Evolutionary conservation across 1,140 invertebrate genomes (phyloP).

Genomic region (Brachionus paranguensis): DNA sequence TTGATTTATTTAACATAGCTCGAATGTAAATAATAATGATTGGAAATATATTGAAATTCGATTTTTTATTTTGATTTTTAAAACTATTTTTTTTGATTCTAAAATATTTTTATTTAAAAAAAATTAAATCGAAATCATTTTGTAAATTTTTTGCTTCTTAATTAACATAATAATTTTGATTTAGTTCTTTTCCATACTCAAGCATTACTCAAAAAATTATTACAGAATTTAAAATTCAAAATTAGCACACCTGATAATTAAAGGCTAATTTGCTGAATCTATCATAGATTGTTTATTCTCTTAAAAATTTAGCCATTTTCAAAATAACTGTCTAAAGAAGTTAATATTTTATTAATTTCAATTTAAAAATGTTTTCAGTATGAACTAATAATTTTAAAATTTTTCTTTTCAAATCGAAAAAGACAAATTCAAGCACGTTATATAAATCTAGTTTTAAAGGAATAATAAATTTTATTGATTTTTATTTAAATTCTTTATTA

Average conservation of each 20-base stretch:
- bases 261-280: too few species aligned
- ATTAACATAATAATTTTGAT: conserved; percentile 11
- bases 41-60: background rate
- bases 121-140: background rate
- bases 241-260: background rate
- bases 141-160: background rate
- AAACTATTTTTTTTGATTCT: background rate
- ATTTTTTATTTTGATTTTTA: background rate
- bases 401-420: too few species aligned
- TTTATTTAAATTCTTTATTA: too few species aligned
- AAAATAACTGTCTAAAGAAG: too few species aligned
- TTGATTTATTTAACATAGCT: background rate
- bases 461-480: too few species aligned
- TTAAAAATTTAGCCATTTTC: too few species aligned
- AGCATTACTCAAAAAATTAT: background rate
- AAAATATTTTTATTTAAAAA: background rate
- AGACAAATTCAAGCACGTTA: too few species aligned
- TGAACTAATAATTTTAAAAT: too few species aligned
- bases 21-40: background rate
- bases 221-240: background rate
- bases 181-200: background rate
- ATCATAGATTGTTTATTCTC: too few species aligned
- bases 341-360: too few species aligned
- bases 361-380: too few species aligned
- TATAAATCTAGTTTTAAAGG: too few species aligned